Conservation (phyloP, 2,113 vertebrate species). For the Micronisus gabar region DNA sequence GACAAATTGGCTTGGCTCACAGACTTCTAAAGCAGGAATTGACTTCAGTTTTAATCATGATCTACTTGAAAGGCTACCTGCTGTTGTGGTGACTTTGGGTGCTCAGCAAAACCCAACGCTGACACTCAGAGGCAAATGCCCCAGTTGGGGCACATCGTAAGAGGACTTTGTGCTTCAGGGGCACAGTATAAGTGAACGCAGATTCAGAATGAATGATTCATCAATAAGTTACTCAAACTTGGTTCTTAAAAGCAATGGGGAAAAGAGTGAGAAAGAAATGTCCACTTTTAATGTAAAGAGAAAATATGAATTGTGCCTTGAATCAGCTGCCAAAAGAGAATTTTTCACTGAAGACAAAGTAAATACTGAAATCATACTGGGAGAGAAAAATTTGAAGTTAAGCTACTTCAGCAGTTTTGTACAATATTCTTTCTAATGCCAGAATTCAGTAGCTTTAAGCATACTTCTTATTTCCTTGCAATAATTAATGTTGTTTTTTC, state of each 20-base stretch:
- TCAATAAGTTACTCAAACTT: not conserved
- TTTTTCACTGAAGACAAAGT: not conserved
- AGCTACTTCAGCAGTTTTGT: not conserved
- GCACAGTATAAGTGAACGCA: not conserved
- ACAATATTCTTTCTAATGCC: not conserved
- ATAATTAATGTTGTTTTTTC: constrained; percentile 22
- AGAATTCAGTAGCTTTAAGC: constrained; percentile 6
- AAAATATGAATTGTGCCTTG: not conserved
- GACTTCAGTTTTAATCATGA: constrained; percentile 75
- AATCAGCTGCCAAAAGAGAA: not conserved
- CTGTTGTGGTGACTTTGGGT: constrained; percentile 68
- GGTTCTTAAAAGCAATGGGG: not conserved
- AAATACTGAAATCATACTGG: not conserved
- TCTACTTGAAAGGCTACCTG: constrained; percentile 74
- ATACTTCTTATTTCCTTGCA: not conserved
- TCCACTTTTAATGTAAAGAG: not conserved
- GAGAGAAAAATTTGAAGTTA: not conserved
- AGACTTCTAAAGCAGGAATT: constrained; percentile 77
- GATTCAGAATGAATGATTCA: not conserved
- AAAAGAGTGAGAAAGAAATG: not conserved
- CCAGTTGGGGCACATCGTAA: not conserved
- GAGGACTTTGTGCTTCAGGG: not conserved
- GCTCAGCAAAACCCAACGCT: constrained; percentile 23
- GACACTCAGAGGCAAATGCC: constrained; percentile 30
- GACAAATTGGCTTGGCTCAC: constrained; percentile 83